A percentile compares a stretch with the other conserved stretches of the same genome.
These are phyloP conservation scores for Brachionus rotundiformis DNA, from an alignment of 1,140 invertebrate species.

Conservation along the genomic window DNA sequence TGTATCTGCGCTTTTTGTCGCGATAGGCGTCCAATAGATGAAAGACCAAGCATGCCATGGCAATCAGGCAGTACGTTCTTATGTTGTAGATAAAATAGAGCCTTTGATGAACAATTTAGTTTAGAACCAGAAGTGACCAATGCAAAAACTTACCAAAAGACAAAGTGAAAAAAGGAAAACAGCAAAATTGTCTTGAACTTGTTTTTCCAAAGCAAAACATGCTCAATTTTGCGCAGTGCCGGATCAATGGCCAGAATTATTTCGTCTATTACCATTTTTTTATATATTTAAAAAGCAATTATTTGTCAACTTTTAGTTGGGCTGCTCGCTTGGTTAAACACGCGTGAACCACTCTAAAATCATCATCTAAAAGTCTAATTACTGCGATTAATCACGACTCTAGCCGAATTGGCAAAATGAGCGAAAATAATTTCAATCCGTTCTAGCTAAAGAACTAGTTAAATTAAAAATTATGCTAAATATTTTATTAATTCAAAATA, in stretches of 20 bases:
- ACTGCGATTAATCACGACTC: background rate
- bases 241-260: constrained; percentile 45
- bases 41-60: background rate
- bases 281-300: background rate
- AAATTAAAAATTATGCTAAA: background rate
- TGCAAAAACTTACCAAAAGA: constrained; percentile 29
- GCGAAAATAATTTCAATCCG: background rate
- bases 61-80: background rate
- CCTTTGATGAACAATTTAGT: background rate
- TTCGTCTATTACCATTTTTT: constrained; percentile 40
- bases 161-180: constrained; percentile 18
- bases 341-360: background rate
- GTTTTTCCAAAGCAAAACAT: constrained; percentile 33
- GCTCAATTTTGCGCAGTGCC: constrained; percentile 11
- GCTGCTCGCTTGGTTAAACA: background rate
- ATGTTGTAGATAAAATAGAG: constrained; percentile 38
- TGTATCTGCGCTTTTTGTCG: constrained; percentile 4
- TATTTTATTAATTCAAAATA: background rate
- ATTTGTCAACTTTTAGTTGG: background rate
- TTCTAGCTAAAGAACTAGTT: background rate
- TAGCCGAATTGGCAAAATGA: background rate
- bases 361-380: background rate
- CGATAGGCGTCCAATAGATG: constrained; percentile 37
- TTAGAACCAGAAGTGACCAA: background rate
- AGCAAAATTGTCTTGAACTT: constrained; percentile 9